A percentile compares a stretch with the other conserved stretches of the same genome.
phyloP scores from a whole-genome alignment of 2,113 vertebrate species.

The Physeter macrocephalus region DNA sequence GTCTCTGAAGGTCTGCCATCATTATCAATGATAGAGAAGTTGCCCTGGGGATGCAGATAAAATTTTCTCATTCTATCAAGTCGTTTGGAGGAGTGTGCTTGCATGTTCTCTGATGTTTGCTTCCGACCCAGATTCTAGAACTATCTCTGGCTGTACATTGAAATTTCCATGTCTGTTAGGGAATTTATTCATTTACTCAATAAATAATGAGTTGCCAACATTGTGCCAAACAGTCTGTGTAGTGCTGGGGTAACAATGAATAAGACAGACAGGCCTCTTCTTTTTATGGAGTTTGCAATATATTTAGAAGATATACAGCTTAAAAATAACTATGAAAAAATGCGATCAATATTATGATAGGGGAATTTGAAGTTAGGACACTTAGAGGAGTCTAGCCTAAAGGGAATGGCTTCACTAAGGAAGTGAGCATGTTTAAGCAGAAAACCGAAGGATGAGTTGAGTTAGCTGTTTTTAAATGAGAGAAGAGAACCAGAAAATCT shows the following conservation, averaged over 20 bases:
- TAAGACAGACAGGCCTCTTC: neutral
- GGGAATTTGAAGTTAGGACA: neutral
- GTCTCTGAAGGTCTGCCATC: neutral
- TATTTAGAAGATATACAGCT: neutral
- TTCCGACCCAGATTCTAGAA: neutral
- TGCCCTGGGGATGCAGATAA: neutral
- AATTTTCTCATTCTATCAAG: neutral
- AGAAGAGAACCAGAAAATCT: constrained; percentile 50
- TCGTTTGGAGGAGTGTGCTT: neutral
- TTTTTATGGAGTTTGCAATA: neutral
- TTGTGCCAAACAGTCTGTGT: neutral
- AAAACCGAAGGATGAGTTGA: constrained; percentile 31
- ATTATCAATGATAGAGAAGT: neutral
- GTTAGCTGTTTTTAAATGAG: constrained; percentile 47
- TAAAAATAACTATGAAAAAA: neutral
- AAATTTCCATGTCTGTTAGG: neutral
- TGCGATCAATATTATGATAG: neutral
- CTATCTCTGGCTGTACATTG: neutral
- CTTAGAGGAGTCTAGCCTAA: neutral
- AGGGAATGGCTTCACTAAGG: neutral
- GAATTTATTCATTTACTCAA: neutral
- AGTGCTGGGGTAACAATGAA: neutral
- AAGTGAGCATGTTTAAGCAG: neutral
- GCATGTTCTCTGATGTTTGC: neutral
- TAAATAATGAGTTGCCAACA: neutral